Base-by-base conservation (phyloP, 2,113 vertebrate species). In the Podilymbus podiceps region DNA sequence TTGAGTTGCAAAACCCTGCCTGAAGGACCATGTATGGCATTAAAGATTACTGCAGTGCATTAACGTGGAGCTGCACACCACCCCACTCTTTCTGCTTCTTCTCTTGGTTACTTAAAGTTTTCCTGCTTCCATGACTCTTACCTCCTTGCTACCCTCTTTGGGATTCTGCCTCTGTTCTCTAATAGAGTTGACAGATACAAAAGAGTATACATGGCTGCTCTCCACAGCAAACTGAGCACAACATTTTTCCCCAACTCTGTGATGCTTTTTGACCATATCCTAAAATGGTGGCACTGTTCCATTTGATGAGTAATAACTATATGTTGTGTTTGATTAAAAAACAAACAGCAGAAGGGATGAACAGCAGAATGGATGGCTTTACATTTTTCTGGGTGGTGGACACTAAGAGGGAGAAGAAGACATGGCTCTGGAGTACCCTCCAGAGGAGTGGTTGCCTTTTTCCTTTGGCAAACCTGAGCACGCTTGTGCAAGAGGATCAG, bases 1-100 rank as follows among this genome's bases (percentile, higher is more conserved):
- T 23, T 50, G 77, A 71, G 47, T 12, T 84, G 42, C 50, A 73
- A 53, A 74, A 28, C 14, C 30, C 31, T 12, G 3, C 5, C 10
- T 75, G 10, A 3, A 4, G 33, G 44, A 16, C 66, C 8, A 0
- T 3, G 6, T 2, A 30, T 33, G 38, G 12, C 22, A 8, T 40
- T 77, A 46, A 46, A 59, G 40, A 42, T 35, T 31, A 21, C 8
- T 72, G 64, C 76, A 35, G 75, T 28, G 35, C 28, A 12, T 52
- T 15, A 56, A 18, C 8, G 4, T 8, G 19, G 74, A 76, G 63
- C 46, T 31, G 20, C n/a, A 25, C 27, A 20, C 40, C 50, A 6
- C 49, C 25, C 8, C 6, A 4, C 13, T 33, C 40, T 40, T 59
- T 42, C 46, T 66, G 58, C 44, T 59, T 47, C 21, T 77, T 24